Evolutionary conservation across 2,113 vertebrate species (phyloP), one percentile per base, ranked within the genome.

Genomic region (Ranitomeya variabilis): DNA sequence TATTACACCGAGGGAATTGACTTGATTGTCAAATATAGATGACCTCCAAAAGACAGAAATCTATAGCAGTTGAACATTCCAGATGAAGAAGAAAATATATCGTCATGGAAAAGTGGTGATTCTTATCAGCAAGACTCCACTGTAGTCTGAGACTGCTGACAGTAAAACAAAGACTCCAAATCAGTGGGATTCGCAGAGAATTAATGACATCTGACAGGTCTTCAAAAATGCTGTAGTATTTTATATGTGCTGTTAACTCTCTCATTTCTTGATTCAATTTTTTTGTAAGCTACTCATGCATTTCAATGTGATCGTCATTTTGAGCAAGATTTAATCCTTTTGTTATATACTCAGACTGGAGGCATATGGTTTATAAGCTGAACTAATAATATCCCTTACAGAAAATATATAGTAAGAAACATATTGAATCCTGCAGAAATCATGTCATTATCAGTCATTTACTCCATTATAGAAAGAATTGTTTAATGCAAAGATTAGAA

Each of bases 71-170:
- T 79, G 55, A 87, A 78, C 60, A 79, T 87, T 79, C 37, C 21
- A 87, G 85, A 87, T 66, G 73, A 84, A 77, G 85, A 59, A 67
- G n/a, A 87, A 87, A 87, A 79, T 87, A 87, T 74, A 87, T 87
- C 23, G 60, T 80, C 76, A 79, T 87, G 85, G 85, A 87, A 86
- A 87, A 79, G 62, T 66, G 59, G 74, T 54, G 76, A 87, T 87
- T 79, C 73, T 87, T 87, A 87, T 87, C 85, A 79, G 60, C 31
- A 64, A 87, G 85, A 54, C 85, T 79, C 74, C 76, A 66, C 76
- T 79, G 85, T 66, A 87, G 85, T 87, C 85, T 87, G 85, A 87
- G 76, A 66, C 73, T 60, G 77, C 78, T 71, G 78, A 81, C 80
- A 80, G 78, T 81, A 87, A 80, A 87, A 87, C 64, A 87, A 67